These are phyloP conservation scores for Tethea ocularis DNA, from an alignment of 2,888 invertebrate genomes.

Conservation along the genomic window DNA sequence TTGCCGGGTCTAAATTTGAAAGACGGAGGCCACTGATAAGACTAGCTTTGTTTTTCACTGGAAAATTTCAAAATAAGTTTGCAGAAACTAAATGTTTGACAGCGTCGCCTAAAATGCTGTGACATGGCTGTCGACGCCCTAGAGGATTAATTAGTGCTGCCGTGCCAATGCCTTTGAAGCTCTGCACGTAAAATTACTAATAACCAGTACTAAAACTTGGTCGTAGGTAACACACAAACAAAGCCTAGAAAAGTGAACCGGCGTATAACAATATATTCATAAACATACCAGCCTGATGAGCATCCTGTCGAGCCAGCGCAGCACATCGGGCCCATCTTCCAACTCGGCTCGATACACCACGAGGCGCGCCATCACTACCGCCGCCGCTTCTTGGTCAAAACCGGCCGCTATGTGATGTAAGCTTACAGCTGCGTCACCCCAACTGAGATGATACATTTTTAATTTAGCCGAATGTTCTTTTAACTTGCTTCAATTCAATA, in stretches of 20 bases:
- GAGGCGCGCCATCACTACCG: conserved; percentile 98
- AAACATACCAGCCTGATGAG: conserved; percentile 94
- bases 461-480: not conserved
- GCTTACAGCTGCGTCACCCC: conserved; percentile 97
- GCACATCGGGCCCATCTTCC: conserved; percentile 97
- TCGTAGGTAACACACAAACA: no score
- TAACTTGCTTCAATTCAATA: not conserved
- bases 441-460: conserved; percentile 78
- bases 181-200: no score
- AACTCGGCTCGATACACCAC: conserved; percentile 98
- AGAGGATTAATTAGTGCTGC: no score
- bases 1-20: no score
- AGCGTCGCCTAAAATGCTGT: no score
- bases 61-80: no score
- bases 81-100: no score
- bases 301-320: conserved; percentile 99
- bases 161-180: no score
- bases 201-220: no score
- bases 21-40: no score
- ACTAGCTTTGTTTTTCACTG: no score
- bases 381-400: conserved; percentile 99
- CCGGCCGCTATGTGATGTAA: conserved; percentile 96
- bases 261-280: not conserved
- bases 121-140: no score
- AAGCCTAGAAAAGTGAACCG: not conserved